Evolutionary conservation across 1,140 invertebrate genomes (phyloP).

Genomic region (Hormaphis cornu): DNA sequence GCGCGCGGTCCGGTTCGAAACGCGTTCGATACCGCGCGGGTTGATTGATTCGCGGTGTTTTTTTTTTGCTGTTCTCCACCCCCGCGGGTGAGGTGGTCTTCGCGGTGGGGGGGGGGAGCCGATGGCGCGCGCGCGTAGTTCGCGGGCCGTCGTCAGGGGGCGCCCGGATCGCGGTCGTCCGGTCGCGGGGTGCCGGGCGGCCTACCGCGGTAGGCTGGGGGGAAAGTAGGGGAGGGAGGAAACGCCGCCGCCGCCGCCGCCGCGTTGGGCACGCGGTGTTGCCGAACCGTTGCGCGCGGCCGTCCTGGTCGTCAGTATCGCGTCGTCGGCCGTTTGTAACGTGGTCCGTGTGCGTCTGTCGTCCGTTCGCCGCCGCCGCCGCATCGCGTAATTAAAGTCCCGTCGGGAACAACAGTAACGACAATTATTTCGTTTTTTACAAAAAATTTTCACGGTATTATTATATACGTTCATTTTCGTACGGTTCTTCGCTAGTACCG

Average conservation of each 20-base stretch:
- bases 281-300: conserved; percentile 20
- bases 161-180: neutral
- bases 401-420: too few species aligned
- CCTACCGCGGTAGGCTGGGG: neutral
- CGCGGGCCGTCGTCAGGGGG: neutral
- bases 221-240: neutral
- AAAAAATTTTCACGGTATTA: too few species aligned
- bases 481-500: too few species aligned
- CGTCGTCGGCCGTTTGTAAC: neutral
- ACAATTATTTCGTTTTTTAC: too few species aligned
- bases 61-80: too few species aligned
- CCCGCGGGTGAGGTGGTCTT: too few species aligned
- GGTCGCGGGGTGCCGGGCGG: neutral
- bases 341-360: neutral
- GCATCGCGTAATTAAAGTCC: too few species aligned
- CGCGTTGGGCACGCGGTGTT: conserved; percentile 20
- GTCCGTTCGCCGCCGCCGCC: neutral
- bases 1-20: too few species aligned
- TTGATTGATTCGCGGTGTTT: too few species aligned
- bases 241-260: neutral
- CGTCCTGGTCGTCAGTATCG: conserved; percentile 3
- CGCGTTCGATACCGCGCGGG: too few species aligned
- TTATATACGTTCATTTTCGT: too few species aligned
- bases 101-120: too few species aligned
- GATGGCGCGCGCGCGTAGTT: neutral